Conservation (phyloP, 2,113 vertebrate species). For the Uria lomvia region DNA sequence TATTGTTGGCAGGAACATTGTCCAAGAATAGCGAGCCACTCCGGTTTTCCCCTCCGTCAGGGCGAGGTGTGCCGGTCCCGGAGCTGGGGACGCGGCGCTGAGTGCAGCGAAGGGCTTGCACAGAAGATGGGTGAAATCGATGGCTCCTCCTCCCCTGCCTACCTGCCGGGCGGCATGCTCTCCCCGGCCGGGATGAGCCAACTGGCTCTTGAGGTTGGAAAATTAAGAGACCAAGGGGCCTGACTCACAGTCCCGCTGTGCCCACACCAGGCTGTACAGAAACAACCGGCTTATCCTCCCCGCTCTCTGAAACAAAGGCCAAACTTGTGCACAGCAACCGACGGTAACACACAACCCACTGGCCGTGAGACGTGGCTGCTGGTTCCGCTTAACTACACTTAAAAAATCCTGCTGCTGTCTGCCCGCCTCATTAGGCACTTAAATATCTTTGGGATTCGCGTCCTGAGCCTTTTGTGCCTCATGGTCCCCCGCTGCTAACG, state of each 20-base stretch:
- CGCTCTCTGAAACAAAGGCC: not conserved
- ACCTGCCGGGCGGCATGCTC: not conserved
- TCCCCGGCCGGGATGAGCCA: not conserved
- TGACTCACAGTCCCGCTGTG: slow-evolving; percentile 12
- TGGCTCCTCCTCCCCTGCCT: not conserved
- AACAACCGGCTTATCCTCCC: not conserved
- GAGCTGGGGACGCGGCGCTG: not conserved
- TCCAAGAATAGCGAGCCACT: not conserved
- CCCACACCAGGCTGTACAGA: not conserved
- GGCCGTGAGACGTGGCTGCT: rapidly evolving
- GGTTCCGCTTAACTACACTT: slow-evolving; percentile 1
- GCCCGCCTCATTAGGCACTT: slow-evolving; percentile 41
- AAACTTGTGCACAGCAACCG: not conserved
- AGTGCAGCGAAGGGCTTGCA: not conserved
- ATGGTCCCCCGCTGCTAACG: not conserved
- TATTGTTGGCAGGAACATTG: not conserved
- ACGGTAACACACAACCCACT: not conserved
- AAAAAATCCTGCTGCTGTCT: slow-evolving; percentile 2
- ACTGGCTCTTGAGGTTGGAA: slow-evolving; percentile 3
- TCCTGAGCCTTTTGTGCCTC: not conserved
- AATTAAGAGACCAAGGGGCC: not conserved
- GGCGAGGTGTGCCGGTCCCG: rapidly evolving
- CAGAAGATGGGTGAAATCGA: not conserved
- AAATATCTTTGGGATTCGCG: not conserved
- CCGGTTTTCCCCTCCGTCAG: not conserved